Conservation (phyloP, 2,797 vertebrate genomes). For the Lindbergichthys nudifrons region DNA sequence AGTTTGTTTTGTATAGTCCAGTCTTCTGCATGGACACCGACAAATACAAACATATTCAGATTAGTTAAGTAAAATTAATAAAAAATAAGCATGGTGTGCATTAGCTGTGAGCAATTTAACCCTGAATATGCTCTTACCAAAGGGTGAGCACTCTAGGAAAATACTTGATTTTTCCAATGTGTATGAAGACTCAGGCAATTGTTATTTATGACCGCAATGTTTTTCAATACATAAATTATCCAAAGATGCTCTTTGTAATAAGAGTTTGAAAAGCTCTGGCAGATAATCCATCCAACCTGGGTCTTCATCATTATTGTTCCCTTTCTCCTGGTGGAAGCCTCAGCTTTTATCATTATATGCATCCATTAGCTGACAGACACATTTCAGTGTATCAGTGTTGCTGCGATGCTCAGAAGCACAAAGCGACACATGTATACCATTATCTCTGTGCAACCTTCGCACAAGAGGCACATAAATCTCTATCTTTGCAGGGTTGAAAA, state of each 20-base stretch:
- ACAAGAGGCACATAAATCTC: conserved; percentile 44
- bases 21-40: conserved; percentile 8
- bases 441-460: conserved; percentile 26
- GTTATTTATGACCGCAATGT: conserved; percentile 53
- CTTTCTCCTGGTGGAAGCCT: conserved; percentile 16
- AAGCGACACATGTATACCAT: conserved; percentile 45
- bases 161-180: conserved; percentile 27
- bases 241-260: conserved; percentile 42
- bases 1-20: background rate
- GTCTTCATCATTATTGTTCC: conserved; percentile 37
- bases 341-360: conserved; percentile 44
- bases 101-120: conserved; percentile 37
- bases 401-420: conserved; percentile 21
- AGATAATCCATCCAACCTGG: conserved; percentile 45
- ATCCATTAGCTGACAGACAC: conserved; percentile 48
- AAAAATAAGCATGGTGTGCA: conserved; percentile 18
- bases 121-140: conserved; percentile 12
- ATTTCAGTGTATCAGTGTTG: conserved; percentile 40
- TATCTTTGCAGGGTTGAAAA: conserved; percentile 28
- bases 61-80: conserved; percentile 25
- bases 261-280: conserved; percentile 49
- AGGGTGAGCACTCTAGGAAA: conserved; percentile 24
- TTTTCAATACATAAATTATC: conserved; percentile 68
- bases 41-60: conserved; percentile 9
- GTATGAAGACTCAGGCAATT: conserved; percentile 39